Evolutionary conservation across 53 echinoderm and acorn worm species (phyloP), one percentile per base, ranked within the genome.

Genomic region (Mesocentrotus franciscanus): DNA sequence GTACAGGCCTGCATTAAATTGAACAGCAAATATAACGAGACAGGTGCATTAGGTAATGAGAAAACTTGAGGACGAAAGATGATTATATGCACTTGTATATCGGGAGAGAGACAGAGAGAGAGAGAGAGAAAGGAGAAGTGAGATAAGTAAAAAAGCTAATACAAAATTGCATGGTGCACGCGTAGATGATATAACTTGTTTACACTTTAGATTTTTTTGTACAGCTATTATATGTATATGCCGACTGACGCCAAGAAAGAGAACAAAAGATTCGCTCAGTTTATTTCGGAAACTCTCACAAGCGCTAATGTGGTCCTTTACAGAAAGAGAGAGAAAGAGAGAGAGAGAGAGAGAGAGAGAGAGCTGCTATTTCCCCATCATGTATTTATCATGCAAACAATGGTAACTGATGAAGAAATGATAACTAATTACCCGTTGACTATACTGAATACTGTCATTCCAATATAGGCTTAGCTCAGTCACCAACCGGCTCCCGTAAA

Each of bases 201-300:
- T 85, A 57, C 58, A 85, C 58, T 57, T 79, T 57, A 85, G 85
- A 85, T 85, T 85, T n/a, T 85, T 24, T 26, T 85, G 12, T 75
- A 79, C 5, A 79, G 1, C 13, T 36, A 76, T 33, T 16, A 78
- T 78, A 35, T 27, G 12, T 10, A 36, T 78, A 35, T 27, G 30
- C 24, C 74, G 26, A 74, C 29, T 29, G 75, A 30, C 75, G 35
- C 5, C 79, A 16, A n/a, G 13, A 57, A 27, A 56, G 58, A 27
- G 85, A 85, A 85, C 85, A 85, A 85, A 85, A 85, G 58, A 9
- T 85, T 56, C n/a, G 35, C 5, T 81, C 27, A 75, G 4, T 81
- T 16, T 81, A 15, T 81, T 81, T 36, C 36, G 29, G 42, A 81
- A 81, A 81, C 68, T 68, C 68, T 68, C 68, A 20, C 8, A 71